Evolutionary conservation across 37 sponge, comb jelly and placozoan genomes (phyloP), one percentile per base, ranked within the genome.

Genomic region (Ianthella basta): DNA sequence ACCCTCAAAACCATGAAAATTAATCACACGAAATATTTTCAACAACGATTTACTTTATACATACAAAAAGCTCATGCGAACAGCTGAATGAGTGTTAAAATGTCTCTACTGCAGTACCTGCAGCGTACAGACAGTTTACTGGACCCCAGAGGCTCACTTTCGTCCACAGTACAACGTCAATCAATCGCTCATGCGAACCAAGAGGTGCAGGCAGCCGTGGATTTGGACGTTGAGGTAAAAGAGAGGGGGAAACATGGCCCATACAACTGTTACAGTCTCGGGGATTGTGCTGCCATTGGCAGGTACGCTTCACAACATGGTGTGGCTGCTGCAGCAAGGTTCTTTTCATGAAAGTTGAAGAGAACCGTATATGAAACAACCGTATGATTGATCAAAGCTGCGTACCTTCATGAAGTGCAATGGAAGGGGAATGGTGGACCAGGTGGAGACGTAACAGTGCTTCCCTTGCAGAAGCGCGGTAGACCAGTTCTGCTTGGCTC

Each of bases 401-500:
- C 68, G n/a, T 82, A 82, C 44, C 15, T 61, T 8, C 33, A 63
- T 35, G 83, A 82, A 63, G 20, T 82, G 12, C n/a, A 82, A 23
- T 27, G 37, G 66, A 59, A 60, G 83, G n/a, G 83, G 54, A 12
- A 4, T 5, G 15, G 55, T 61, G 30, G 25, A 15, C 12, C 25
- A 13, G 68, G 12, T 12, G 73, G 56, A 15, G 56, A 44, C 21
- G 14, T 84, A 15, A 68, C 15, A 55, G 25, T 35, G 4, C 59
- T 84, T 32, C 74, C 74, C 5, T 34, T 25, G n/a, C 33, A 69
- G 34, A 84, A 84, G 56, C 70, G 72, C 23, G 84, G 84, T 69
- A 84, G 84, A 69, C 84, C 73, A 44, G 54, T 84, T 37, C 38
- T 84, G 13, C 72, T 84, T n/a, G 54, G 72, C 12, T 6, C 33